Evolutionary conservation across 2,113 vertebrate species (phyloP), one percentile per base, ranked within the genome.

Genomic region (Chamaea fasciata): DNA sequence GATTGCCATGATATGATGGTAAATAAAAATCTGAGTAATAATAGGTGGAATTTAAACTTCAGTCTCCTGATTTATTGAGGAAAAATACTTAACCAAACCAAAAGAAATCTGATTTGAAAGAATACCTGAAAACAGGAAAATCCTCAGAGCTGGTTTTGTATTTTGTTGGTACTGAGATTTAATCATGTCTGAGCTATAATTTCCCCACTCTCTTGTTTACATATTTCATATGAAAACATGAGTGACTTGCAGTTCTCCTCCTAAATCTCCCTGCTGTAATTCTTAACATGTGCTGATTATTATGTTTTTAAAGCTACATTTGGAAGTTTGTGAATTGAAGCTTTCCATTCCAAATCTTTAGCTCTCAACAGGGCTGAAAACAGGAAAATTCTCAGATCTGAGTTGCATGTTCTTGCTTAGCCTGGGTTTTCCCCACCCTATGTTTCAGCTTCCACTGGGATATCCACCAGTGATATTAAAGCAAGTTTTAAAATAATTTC

Each of bases 361-460:
- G 2, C 46, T 92, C 2, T 37, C 93, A 50, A 11, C 86, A 99
- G 99, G 94, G 99, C 98, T 65, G 99, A 99, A 96, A 60, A n/a
- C 28, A 19, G 52, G 20, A 2, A 42, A 56, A 50, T 35, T 16
- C 41, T 64, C 44, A 37, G 9, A 49, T 23, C 31, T 9, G 27
- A 37, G 8, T 1, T 70, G 39, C 30, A 14, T 4, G 0, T n/a
- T 83, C 42, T 65, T 37, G 10, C 52, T 44, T 35, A 13, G 30
- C 2, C 4, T 26, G 19, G 4, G 6, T 57, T 80, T 70, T 71
- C 35, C 23, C 22, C 21, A 20, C 8, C 3, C 16, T 26, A 0
- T 13, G 4, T 69, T 87, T 7, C 12, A 52, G 4, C 41, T 71
- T 75, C 53, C 37, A 4, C 24, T 77, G 69, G 7, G 27, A 39